Evolutionary conservation across 1,140 invertebrate genomes (phyloP).

Genomic region (Platorchestia sp.): DNA sequence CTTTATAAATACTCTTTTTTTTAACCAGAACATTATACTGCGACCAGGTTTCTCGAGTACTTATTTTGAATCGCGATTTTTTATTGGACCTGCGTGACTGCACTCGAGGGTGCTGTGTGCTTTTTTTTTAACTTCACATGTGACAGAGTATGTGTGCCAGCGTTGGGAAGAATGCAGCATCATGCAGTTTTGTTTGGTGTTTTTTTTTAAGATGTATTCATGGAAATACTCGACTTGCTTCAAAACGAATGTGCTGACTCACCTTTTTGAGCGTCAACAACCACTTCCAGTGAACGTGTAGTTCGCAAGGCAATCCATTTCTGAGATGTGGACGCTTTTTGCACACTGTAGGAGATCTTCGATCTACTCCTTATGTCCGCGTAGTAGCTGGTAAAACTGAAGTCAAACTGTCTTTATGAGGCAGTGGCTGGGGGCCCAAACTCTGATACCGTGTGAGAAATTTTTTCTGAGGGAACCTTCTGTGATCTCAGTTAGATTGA

Average conservation of each 20-base stretch:
- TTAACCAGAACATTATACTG: background rate
- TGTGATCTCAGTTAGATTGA: no score
- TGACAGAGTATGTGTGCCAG: background rate
- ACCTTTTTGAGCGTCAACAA: background rate
- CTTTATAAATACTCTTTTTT: background rate
- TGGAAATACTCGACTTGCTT: background rate
- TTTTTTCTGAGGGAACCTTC: background rate
- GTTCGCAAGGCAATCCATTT: background rate
- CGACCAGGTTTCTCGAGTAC: background rate
- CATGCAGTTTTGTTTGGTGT: background rate
- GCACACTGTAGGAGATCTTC: background rate
- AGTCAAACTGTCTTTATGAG: background rate
- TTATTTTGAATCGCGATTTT: background rate
- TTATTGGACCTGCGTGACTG: background rate
- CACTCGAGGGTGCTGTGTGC: background rate
- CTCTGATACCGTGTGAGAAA: background rate
- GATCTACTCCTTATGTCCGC: background rate
- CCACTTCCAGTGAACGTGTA: background rate
- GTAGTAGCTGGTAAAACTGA: background rate
- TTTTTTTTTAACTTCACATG: background rate
- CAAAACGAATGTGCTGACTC: background rate
- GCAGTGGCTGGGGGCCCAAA: background rate
- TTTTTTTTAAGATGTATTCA: background rate
- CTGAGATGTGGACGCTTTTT: background rate
- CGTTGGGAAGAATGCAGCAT: background rate